Conservation (phyloP, 2,797 vertebrate genomes). For the Rhabdophis nuchalis region DNA sequence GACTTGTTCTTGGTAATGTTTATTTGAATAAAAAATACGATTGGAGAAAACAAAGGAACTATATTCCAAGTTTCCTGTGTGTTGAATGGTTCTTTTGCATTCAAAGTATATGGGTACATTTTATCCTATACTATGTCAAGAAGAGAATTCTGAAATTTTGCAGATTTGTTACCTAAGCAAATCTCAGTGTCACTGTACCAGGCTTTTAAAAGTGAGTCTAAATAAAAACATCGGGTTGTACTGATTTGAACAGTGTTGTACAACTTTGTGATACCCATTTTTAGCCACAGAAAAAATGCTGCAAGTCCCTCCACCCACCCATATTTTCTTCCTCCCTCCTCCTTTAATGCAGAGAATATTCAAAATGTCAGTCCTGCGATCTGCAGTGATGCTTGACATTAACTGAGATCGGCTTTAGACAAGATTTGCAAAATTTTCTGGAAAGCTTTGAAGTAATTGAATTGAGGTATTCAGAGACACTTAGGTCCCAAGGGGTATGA, state of each 20-base stretch:
- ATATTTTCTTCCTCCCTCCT: neutral
- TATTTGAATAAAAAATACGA: neutral
- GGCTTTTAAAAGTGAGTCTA: neutral
- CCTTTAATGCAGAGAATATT: neutral
- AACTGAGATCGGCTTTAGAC: neutral
- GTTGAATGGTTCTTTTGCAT: constrained; percentile 27
- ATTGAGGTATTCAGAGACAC: neutral
- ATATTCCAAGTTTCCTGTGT: constrained; percentile 9
- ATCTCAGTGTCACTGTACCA: neutral
- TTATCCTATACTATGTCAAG: constrained; percentile 16
- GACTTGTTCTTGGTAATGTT: constrained; percentile 17
- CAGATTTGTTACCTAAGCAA: neutral
- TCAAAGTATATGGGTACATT: constrained; percentile 16
- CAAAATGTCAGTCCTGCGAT: neutral
- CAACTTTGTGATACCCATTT: neutral
- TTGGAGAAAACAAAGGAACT: constrained; percentile 18
- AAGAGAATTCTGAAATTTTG: neutral
- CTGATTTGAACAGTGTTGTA: neutral
- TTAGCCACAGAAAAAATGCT: neutral
- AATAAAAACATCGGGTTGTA: constrained; percentile 13
- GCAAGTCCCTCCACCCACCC: neutral
- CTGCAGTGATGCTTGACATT: neutral
- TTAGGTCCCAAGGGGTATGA: neutral
- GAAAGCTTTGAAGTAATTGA: neutral
- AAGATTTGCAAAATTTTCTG: neutral